Evolutionary conservation across 2,797 vertebrate species (phyloP), one percentile per base, ranked within the genome.

Genomic region (Xenops minutus): DNA sequence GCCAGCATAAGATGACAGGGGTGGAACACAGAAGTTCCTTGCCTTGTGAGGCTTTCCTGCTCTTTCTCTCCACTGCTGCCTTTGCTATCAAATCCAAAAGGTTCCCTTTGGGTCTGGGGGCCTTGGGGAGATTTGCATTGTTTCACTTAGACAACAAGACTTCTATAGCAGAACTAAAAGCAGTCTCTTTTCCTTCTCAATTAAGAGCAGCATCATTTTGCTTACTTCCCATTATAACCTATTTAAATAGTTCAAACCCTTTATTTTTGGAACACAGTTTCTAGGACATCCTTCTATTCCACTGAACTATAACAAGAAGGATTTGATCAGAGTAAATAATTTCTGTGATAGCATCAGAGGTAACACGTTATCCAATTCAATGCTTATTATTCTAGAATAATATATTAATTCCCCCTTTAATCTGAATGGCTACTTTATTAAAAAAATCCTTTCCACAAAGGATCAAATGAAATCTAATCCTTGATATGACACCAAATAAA

Each of bases 401-500:
- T 86, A 87, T 59, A 86, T 83, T 67, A 36, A 83, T 77, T 84
- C 90, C 49, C 73, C 64, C 87, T 94, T 95, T 92, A 94, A 87
- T 89, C 86, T 92, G 64, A 74, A 89, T 8, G 29, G 89, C 79
- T 62, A 79, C 54, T 88, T 95, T 93, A 96, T 96, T 96, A 76
- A 91, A 90, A 90, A 96, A 91, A 67, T 16, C 56, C 51, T 95
- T 92, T 85, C 66, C 74, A 77, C 78, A 90, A 81, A 80, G 43
- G 46, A 94, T 89, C 79, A 85, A 94, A 96, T 94, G 89, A 88
- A 88, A 93, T 64, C 64, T 64, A 87, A 85, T 82, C 87, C 77
- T 91, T 93, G 78, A 93, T 67, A 39, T 19, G 39, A 75, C 75
- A 67, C 58, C 66, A 86, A 92, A 51, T 88, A 85, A 94, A 93